These are phyloP conservation scores for Drosophila santomea DNA, from an alignment of 1,140 invertebrate species.

Conservation along the genomic window DNA sequence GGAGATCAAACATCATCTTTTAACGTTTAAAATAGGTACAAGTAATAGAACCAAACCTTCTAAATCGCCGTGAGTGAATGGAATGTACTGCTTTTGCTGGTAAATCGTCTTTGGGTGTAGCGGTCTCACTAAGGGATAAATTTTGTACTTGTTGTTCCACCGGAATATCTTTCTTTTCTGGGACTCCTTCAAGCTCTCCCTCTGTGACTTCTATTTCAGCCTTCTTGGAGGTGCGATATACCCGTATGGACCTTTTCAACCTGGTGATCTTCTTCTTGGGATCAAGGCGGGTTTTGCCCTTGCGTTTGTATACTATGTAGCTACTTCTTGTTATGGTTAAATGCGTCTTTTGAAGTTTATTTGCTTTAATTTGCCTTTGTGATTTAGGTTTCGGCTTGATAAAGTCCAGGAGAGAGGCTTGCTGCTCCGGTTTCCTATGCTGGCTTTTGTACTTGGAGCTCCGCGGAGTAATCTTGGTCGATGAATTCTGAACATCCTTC, in stretches of 20 bases:
- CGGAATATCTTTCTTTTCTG: neutral
- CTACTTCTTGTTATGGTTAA: constrained; percentile 20
- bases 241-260: constrained; percentile 58
- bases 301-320: constrained; percentile 36
- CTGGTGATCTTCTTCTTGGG: constrained; percentile 43
- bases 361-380: constrained; percentile 22
- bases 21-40: neutral
- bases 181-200: neutral
- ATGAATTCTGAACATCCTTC: neutral
- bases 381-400: constrained; percentile 31
- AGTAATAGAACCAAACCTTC: constrained; percentile 43
- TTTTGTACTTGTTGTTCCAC: constrained; percentile 18
- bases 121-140: constrained; percentile 7
- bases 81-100: neutral
- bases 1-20: neutral
- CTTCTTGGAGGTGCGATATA: constrained; percentile 41
- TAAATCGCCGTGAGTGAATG: constrained; percentile 72
- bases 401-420: constrained; percentile 60
- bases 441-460: constrained; percentile 71
- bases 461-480: constrained; percentile 20
- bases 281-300: constrained; percentile 59
- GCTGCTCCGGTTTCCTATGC: constrained; percentile 33
- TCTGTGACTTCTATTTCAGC: neutral
- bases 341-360: constrained; percentile 17
- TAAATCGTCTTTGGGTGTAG: no score